Evolutionary conservation across 2,797 vertebrate species (phyloP).

Genomic region (Gallirallus australis): DNA sequence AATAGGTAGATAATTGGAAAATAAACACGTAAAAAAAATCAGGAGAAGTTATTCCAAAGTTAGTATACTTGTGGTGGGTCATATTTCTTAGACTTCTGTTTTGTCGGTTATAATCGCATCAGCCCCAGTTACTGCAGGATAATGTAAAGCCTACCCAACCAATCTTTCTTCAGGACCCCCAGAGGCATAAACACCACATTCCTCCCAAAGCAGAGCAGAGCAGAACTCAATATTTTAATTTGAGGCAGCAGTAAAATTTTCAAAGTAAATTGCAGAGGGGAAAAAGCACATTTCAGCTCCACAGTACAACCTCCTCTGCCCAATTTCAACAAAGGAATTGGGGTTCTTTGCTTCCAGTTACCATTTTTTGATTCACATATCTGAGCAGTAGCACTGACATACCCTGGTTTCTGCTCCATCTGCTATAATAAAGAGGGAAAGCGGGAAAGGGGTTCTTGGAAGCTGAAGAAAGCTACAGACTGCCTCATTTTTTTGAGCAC

Average conservation of each 20-base stretch:
- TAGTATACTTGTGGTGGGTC: not conserved
- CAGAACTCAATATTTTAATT: not conserved
- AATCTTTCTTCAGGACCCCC: not conserved
- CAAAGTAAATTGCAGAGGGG: not conserved
- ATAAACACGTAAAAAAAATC: not conserved
- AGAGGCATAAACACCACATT: not conserved
- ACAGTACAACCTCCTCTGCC: not conserved
- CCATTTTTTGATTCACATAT: not conserved
- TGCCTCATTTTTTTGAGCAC: not conserved
- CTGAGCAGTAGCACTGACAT: not conserved
- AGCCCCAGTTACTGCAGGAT: not conserved
- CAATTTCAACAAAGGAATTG: not conserved
- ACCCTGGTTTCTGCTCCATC: not conserved
- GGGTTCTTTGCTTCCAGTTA: not conserved
- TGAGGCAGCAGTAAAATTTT: not conserved
- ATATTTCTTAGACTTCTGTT: not conserved
- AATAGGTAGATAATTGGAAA: not conserved
- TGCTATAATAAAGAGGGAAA: not conserved
- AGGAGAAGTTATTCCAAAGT: not conserved
- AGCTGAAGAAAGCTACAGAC: not conserved
- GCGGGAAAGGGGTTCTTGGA: not conserved
- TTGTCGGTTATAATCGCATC: not conserved
- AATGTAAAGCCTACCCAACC: not conserved
- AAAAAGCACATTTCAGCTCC: not conserved
- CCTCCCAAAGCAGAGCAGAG: not conserved